Conservation (phyloP, 2,888 invertebrate genomes). For the Balanococcus diminutus region DNA sequence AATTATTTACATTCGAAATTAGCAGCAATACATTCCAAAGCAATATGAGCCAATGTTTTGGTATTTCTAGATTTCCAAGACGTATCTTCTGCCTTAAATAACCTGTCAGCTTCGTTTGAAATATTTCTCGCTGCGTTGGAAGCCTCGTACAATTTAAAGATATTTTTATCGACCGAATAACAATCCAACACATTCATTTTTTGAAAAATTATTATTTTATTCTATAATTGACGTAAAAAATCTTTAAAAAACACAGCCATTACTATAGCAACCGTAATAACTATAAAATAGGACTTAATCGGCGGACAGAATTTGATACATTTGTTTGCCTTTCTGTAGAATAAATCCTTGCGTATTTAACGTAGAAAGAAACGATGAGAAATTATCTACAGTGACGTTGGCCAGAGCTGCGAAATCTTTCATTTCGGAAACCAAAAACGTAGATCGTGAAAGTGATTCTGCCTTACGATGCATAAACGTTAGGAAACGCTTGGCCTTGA, state of each 20-base stretch:
- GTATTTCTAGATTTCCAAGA: neutral
- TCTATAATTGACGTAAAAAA: neutral
- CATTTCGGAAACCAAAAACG: conserved; percentile 79
- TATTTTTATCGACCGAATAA: conserved; percentile 18
- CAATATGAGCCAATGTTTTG: conserved; percentile 2
- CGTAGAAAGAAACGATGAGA: conserved; percentile 74
- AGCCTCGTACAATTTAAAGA: conserved; percentile 33
- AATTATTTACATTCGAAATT: conserved; percentile 32
- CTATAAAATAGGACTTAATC: conserved; percentile 37
- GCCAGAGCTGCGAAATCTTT: conserved; percentile 72
- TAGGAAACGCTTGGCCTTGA: conserved; percentile 74
- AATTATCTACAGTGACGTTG: conserved; percentile 70
- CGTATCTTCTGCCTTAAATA: conserved; percentile 39
- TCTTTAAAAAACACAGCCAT: neutral
- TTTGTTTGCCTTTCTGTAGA: conserved; percentile 77
- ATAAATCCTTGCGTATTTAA: conserved; percentile 86
- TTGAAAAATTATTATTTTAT: neutral
- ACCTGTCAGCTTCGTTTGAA: conserved; percentile 17
- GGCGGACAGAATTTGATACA: conserved; percentile 70
- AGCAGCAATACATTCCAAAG: conserved; percentile 17
- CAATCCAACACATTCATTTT: conserved; percentile 29
- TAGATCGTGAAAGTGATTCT: conserved; percentile 70
- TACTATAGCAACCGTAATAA: neutral
- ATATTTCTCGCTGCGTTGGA: conserved; percentile 1
- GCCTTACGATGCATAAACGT: conserved; percentile 71